phyloP scores from a whole-genome alignment of 2,888 invertebrate genomes.

The Apodemia duryi region DNA sequence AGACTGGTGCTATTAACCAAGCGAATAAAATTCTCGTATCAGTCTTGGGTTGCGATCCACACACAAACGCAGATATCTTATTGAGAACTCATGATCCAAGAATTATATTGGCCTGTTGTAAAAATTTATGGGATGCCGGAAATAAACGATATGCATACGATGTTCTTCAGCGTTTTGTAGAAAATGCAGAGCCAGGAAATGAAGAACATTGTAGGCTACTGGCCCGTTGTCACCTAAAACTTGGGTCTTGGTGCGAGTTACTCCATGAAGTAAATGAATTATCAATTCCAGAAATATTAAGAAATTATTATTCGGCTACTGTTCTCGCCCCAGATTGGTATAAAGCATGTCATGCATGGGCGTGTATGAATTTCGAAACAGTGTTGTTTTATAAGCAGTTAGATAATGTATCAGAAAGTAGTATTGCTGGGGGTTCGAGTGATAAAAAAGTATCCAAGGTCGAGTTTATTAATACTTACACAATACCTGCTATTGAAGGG shows the following conservation, averaged over 20 bases:
- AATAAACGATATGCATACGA: constrained; percentile 87
- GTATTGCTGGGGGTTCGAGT: constrained; percentile 61
- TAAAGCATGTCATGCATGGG: constrained; percentile 99
- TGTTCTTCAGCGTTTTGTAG: constrained; percentile 88
- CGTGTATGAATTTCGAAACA: constrained; percentile 98
- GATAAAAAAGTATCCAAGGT: constrained; percentile 66
- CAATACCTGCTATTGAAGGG: constrained; percentile 96
- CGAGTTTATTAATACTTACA: constrained; percentile 78
- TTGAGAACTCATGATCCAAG: constrained; percentile 89
- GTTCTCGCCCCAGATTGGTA: constrained; percentile 94
- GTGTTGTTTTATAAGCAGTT: constrained; percentile 82
- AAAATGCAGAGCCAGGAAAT: constrained; percentile 67
- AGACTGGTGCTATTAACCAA: constrained; percentile 91
- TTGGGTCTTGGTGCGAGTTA: constrained; percentile 97
- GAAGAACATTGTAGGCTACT: constrained; percentile 79
- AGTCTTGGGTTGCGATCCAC: constrained; percentile 88
- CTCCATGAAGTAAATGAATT: constrained; percentile 89
- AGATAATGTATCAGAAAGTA: constrained; percentile 66
- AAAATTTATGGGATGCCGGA: constrained; percentile 95
- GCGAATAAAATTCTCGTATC: constrained; percentile 96
- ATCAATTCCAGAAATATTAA: constrained; percentile 86
- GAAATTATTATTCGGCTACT: constrained; percentile 89
- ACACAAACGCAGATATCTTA: constrained; percentile 81
- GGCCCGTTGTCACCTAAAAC: constrained; percentile 92
- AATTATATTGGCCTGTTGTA: constrained; percentile 95